Conservation (phyloP, 1,140 invertebrate genomes). For the Pogonomyrmex barbatus region DNA sequence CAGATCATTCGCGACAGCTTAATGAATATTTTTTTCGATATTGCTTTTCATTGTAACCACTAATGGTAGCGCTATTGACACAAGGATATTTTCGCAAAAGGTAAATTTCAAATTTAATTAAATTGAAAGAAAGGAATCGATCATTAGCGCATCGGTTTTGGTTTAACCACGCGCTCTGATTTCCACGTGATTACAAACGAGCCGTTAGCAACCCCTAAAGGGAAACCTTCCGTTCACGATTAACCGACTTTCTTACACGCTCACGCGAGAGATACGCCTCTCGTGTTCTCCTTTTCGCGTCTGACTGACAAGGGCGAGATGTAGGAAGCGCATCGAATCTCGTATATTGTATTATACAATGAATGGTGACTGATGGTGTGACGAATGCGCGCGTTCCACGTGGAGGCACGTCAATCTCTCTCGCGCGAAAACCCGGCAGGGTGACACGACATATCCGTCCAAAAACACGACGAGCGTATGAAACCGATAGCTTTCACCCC, state of each 20-base stretch:
- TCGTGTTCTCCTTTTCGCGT: conserved; percentile 10
- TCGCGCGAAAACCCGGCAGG: neutral
- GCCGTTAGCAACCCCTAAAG: neutral
- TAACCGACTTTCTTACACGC: conserved; percentile 33
- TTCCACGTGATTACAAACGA: neutral
- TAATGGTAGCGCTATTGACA: neutral
- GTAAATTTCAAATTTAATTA: conserved; percentile 7
- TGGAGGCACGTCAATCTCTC: conserved; percentile 33
- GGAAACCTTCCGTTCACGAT: conserved; percentile 10
- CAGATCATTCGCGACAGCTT: neutral
- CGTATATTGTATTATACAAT: conserved; percentile 25
- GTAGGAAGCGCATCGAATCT: neutral
- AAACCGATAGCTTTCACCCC: neutral
- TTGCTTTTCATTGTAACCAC: neutral
- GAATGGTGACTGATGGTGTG: conserved; percentile 48
- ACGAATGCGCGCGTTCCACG: conserved; percentile 4
- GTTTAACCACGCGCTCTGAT: neutral
- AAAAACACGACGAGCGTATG: neutral
- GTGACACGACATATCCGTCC: neutral
- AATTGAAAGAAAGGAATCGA: neutral
- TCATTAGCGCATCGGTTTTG: neutral
- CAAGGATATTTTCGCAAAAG: neutral
- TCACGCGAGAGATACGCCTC: conserved; percentile 2
- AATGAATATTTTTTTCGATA: conserved; percentile 18
- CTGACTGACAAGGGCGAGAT: conserved; percentile 16